These are phyloP conservation scores for Drosophila sp. DNA, from an alignment of 1,140 invertebrate species.

Conservation along the genomic window DNA sequence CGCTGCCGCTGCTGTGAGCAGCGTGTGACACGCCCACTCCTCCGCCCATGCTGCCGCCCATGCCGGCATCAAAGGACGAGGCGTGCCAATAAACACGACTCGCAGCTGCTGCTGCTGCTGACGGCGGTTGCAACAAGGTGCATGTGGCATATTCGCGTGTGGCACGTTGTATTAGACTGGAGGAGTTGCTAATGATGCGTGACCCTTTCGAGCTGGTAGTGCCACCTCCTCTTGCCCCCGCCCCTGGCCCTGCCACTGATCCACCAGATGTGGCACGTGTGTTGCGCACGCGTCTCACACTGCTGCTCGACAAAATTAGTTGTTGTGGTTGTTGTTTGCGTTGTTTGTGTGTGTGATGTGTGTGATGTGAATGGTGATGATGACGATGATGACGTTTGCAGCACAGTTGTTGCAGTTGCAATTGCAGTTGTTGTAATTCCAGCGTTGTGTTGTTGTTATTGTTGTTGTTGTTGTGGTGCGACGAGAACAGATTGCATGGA, in stretches of 20 bases:
- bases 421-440: conserved; percentile 58
- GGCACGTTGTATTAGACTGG: conserved; percentile 71
- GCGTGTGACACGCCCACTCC: conserved; percentile 18
- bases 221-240: too few species aligned
- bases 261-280: too few species aligned
- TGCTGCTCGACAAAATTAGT: conserved; percentile 53
- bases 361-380: conserved; percentile 44
- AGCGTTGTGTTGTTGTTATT: conserved; percentile 50
- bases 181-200: conserved; percentile 79
- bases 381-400: conserved; percentile 66
- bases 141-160: conserved; percentile 68
- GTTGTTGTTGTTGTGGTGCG: conserved; percentile 18
- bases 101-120: conserved; percentile 32
- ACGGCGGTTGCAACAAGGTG: conserved; percentile 69
- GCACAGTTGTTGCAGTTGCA: conserved; percentile 56
- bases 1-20: conserved; percentile 56
- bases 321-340: conserved; percentile 47
- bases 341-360: conserved; percentile 44
- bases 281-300: conserved; percentile 63
- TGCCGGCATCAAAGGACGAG: conserved; percentile 86
- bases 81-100: conserved; percentile 78
- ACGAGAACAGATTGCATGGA: conserved; percentile 35
- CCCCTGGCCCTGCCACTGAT: too few species aligned
- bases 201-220: conserved; percentile 32
- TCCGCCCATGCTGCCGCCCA: conserved; percentile 86